phyloP scores from a whole-genome alignment of 2,797 vertebrate genomes.

The Spheniscus humboldti region DNA sequence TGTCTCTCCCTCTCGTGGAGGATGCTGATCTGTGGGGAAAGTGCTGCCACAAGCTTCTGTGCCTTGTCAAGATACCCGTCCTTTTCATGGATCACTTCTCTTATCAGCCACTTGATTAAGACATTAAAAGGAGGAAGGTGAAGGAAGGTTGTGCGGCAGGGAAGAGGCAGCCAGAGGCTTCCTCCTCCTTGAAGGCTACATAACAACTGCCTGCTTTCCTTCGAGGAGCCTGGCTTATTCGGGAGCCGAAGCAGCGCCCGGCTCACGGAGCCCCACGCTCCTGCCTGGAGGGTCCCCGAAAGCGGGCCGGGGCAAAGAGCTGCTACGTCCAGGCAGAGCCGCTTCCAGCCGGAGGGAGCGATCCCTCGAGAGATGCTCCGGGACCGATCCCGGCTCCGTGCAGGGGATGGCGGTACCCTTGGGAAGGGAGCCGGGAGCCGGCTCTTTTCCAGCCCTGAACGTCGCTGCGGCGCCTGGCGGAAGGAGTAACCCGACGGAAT shows the following conservation, averaged over 20 bases:
- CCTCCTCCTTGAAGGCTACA: background rate
- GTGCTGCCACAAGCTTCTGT: constrained; percentile 48
- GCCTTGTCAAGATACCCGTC: constrained; percentile 62
- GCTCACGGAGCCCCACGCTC: accelerated
- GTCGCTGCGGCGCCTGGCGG: accelerated
- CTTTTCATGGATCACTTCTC: constrained; percentile 71
- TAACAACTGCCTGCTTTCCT: background rate
- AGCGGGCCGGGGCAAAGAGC: background rate
- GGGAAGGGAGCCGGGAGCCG: background rate
- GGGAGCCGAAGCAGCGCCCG: accelerated
- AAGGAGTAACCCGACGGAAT: accelerated
- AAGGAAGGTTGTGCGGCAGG: constrained; percentile 68
- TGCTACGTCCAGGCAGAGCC: background rate
- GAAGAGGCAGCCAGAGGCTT: background rate
- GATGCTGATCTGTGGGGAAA: constrained; percentile 62
- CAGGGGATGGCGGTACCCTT: accelerated
- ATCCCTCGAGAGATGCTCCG: background rate
- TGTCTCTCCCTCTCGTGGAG: constrained; percentile 43
- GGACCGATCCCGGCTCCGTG: accelerated
- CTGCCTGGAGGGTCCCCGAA: background rate
- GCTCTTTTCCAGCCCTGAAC: background rate
- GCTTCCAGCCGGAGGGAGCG: background rate
- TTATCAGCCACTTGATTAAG: constrained; percentile 74
- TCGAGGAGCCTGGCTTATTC: accelerated
- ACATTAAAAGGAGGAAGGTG: constrained; percentile 73